Evolutionary conservation across 1,140 invertebrate genomes (phyloP).

Genomic region (Lethocerus indicus): DNA sequence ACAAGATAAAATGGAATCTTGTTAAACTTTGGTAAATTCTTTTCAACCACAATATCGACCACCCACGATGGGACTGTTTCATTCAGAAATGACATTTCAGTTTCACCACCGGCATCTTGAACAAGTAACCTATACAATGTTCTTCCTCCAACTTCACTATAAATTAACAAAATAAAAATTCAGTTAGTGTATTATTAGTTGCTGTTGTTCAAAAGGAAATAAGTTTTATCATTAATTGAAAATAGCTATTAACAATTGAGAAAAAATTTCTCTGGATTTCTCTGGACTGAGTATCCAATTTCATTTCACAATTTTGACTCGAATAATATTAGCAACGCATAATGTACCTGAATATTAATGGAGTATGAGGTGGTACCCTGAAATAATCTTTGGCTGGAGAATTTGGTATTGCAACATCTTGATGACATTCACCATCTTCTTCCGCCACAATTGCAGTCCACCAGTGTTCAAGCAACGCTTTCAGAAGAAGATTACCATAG

Average conservation of each 20-base stretch:
- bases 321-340: too few relatives aligned
- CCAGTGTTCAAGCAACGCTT: constrained; percentile 94
- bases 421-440: constrained; percentile 28
- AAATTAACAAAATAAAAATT: constrained; percentile 21
- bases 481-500: constrained; percentile 83
- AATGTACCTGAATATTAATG: constrained; percentile 81
- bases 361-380: constrained; percentile 85
- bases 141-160: constrained; percentile 83
- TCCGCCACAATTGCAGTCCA: constrained; percentile 47
- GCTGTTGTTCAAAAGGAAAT: too few relatives aligned
- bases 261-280: too few relatives aligned
- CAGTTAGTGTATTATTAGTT: too few relatives aligned
- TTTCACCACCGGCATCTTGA: constrained; percentile 87
- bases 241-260: too few relatives aligned
- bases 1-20: constrained; percentile 96
- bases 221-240: too few relatives aligned
- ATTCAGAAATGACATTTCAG: constrained; percentile 78
- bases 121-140: constrained; percentile 82
- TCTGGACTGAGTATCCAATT: too few relatives aligned
- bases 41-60: constrained; percentile 84
- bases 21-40: constrained; percentile 87
- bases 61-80: constrained; percentile 96
- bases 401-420: constrained; percentile 20
- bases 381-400: constrained; percentile 63
- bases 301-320: too few relatives aligned